phyloP scores from a whole-genome alignment of 2,113 vertebrate species.

The Hassar affinis region DNA sequence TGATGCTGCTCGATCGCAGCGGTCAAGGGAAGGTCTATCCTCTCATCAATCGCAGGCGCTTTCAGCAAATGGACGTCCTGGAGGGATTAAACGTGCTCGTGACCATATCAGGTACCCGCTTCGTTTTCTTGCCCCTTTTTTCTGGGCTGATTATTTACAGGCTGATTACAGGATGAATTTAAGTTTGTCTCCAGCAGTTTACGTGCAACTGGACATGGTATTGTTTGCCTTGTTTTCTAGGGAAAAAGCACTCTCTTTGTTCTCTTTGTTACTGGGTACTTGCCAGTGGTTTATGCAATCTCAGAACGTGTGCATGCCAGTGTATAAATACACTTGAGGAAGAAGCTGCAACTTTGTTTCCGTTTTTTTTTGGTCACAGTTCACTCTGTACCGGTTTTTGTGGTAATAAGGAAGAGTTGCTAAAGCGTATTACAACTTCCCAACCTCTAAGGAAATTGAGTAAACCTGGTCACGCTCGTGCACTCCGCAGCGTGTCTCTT shows the following conservation, averaged over 20 bases:
- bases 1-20: conserved; percentile 97
- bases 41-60: conserved; percentile 89
- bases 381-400: background rate
- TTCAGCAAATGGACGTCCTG: conserved; percentile 98
- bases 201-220: background rate
- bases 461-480: conserved; percentile 52
- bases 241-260: background rate
- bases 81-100: conserved; percentile 97
- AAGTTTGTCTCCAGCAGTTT: background rate
- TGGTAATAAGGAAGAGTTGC: conserved; percentile 28
- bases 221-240: background rate
- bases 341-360: background rate
- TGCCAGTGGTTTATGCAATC: background rate
- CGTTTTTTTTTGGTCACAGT: background rate
- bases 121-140: background rate
- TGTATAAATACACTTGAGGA: background rate
- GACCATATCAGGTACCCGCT: conserved; percentile 91
- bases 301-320: background rate
- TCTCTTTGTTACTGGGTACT: too few relatives aligned
- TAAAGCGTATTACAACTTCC: conserved; percentile 55
- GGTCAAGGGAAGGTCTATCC: conserved; percentile 98
- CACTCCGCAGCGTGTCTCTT: background rate
- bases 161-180: background rate
- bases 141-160: background rate
- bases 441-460: conserved; percentile 63